Conservation (phyloP, 2,113 vertebrate species). For the Amblyornis subalaris region DNA sequence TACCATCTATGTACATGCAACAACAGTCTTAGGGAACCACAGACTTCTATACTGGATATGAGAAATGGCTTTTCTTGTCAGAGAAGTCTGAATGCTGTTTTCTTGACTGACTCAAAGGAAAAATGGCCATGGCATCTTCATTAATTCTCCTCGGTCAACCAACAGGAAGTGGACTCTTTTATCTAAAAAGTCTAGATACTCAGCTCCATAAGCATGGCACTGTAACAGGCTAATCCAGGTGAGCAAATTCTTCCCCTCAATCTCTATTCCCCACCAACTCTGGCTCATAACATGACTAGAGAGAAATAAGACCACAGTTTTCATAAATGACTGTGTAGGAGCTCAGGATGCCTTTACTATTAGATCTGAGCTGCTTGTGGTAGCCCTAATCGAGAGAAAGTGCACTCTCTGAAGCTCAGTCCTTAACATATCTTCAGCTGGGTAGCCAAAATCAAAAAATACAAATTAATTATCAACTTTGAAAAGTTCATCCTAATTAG, state of each 20-base stretch:
- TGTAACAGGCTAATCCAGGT: not conserved
- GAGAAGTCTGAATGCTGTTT: not conserved
- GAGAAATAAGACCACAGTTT: not conserved
- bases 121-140: not conserved
- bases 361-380: not conserved
- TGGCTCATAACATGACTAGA: not conserved
- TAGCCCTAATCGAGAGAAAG: not conserved
- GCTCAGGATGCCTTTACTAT: not conserved
- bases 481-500: not conserved
- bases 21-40: not conserved
- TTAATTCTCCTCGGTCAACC: not conserved
- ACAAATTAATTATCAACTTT: not conserved
- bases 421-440: not conserved
- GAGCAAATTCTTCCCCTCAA: not conserved
- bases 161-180: not conserved
- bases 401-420: not conserved
- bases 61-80: not conserved
- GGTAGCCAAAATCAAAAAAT: not conserved
- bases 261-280: not conserved
- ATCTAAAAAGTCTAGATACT: not conserved
- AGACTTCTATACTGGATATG: not conserved
- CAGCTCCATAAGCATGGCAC: not conserved
- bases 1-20: constrained; percentile 9
- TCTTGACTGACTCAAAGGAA: not conserved
- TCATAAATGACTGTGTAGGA: not conserved